phyloP scores from a whole-genome alignment of 1,140 invertebrate genomes.

The Drosophila willistoni region DNA sequence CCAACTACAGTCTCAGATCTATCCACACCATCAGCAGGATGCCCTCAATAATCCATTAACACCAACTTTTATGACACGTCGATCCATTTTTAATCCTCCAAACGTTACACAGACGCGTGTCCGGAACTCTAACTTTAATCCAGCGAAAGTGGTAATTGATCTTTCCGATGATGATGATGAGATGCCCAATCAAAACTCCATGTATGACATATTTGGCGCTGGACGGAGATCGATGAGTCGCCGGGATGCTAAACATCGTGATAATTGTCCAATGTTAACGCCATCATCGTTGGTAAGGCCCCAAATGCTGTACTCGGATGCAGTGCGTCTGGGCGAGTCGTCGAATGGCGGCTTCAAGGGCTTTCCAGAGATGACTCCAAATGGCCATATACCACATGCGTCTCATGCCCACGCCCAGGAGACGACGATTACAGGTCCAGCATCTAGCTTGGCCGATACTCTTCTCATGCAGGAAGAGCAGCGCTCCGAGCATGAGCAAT shows the following conservation, averaged over 20 bases:
- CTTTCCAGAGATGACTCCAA: constrained; percentile 12
- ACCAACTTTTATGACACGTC: constrained; percentile 29
- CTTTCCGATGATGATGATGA: constrained; percentile 56
- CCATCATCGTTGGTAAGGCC: constrained; percentile 5
- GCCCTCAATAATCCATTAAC: neutral
- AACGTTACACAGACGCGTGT: constrained; percentile 31
- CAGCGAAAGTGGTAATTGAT: constrained; percentile 25
- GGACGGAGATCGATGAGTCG: constrained; percentile 11
- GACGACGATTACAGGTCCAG: neutral
- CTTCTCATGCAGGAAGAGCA: constrained; percentile 38
- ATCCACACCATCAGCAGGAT: neutral
- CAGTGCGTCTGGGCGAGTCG: constrained; percentile 45
- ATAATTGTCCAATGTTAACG: neutral
- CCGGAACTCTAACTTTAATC: constrained; percentile 9
- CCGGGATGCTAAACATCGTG: neutral
- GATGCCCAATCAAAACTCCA: constrained; percentile 27
- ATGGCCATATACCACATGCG: constrained; percentile 19
- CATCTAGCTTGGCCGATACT: constrained; percentile 14
- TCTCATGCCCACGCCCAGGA: neutral
- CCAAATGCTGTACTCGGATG: constrained; percentile 53
- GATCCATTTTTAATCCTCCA: constrained; percentile 56
- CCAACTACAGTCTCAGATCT: neutral
- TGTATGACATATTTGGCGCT: constrained; percentile 34
- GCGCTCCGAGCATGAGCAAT: constrained; percentile 52
- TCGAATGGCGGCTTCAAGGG: constrained; percentile 51